Percentiles rank a stretch among this genome's conserved stretches.
Evolutionary conservation across 1,140 invertebrate species (phyloP).

Genomic region (Calosoma granatense): DNA sequence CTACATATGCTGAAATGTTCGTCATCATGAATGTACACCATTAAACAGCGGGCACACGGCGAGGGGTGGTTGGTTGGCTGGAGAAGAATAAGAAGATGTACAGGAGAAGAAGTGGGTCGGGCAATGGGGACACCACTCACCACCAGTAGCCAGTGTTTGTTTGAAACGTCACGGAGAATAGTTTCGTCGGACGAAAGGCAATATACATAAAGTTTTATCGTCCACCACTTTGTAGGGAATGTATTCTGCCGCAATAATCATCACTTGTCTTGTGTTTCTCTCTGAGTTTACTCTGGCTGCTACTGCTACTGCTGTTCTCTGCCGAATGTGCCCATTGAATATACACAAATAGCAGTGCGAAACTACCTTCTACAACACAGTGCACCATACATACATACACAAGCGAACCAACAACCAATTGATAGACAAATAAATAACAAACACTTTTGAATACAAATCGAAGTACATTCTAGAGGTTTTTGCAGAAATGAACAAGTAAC

Average conservation of each 20-base stretch:
- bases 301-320: too few relatives aligned
- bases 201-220: slow-evolving; percentile 34
- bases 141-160: too few relatives aligned
- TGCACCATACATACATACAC: too few relatives aligned
- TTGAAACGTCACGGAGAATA: slow-evolving; percentile 4
- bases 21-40: background rate
- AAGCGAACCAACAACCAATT: too few relatives aligned
- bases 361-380: background rate
- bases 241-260: slow-evolving; percentile 25
- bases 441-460: background rate
- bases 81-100: background rate
- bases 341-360: slow-evolving; percentile 6
- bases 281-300: background rate
- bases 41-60: background rate
- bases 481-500: too few relatives aligned
- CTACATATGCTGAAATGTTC: background rate
- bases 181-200: slow-evolving; percentile 15
- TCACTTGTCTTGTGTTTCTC: slow-evolving; percentile 18
- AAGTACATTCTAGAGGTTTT: too few relatives aligned
- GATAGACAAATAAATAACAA: background rate
- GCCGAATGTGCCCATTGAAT: slow-evolving; percentile 1
- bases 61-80: background rate
- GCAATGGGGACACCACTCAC: too few relatives aligned
- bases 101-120: background rate
- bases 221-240: slow-evolving; percentile 26